Conservation (phyloP, 2,113 vertebrate genomes). For the Pseudopipra pipra region DNA sequence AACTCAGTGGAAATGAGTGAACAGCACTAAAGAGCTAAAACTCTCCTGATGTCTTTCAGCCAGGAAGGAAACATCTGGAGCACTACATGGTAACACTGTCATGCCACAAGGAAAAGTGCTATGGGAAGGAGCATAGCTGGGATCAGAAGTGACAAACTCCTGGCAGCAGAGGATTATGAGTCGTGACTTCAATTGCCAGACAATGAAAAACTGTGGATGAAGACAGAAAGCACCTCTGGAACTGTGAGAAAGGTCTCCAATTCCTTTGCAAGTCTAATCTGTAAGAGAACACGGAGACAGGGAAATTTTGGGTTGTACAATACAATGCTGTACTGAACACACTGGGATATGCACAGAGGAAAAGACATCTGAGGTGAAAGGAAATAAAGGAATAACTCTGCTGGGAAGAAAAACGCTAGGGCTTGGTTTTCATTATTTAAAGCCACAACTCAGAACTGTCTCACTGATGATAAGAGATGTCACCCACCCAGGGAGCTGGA, state of each 20-base stretch:
- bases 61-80: not conserved
- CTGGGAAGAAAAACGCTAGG: not conserved
- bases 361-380: not conserved
- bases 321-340: not conserved
- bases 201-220: not conserved
- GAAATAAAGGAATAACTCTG: slow-evolving; percentile 17
- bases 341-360: not conserved
- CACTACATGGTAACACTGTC: not conserved
- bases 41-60: not conserved
- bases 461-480: not conserved
- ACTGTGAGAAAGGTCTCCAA: not conserved
- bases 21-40: not conserved
- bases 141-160: not conserved
- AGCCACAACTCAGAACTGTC: not conserved
- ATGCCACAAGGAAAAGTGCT: not conserved
- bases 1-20: not conserved
- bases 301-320: not conserved
- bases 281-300: not conserved
- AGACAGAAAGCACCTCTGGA: not conserved
- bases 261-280: not conserved
- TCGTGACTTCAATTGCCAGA: not conserved
- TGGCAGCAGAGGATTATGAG: not conserved
- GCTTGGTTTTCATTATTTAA: not conserved
- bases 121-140: not conserved
- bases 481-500: not conserved